These are phyloP conservation scores for Cavia porcellus DNA, from an alignment of 2,113 vertebrate genomes.

Conservation along the genomic window DNA sequence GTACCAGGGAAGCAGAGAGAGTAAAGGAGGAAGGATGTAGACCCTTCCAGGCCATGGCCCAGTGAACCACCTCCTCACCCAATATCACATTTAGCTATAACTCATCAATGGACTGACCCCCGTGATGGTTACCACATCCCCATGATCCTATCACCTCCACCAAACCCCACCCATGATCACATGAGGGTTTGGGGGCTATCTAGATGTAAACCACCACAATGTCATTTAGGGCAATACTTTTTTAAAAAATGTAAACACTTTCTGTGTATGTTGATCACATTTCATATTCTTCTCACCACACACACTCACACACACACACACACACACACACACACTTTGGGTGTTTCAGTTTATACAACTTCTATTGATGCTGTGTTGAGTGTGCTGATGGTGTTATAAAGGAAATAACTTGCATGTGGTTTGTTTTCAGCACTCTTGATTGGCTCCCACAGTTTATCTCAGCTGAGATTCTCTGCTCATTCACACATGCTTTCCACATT, in stretches of 20 bases:
- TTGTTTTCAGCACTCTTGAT: not conserved
- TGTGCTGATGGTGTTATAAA: not conserved
- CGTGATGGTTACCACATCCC: not conserved
- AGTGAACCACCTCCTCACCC: not conserved
- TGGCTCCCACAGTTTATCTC: not conserved
- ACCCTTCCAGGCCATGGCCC: not conserved
- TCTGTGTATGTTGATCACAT: not conserved
- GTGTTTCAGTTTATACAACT: not conserved
- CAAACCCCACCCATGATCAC: not conserved
- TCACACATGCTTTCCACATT: not conserved
- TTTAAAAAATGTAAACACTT: not conserved
- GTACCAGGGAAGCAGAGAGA: not conserved
- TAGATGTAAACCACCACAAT: not conserved
- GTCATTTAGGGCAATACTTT: not conserved
- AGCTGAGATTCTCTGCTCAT: not conserved
- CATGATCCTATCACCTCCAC: not conserved
- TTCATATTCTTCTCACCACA: not conserved
- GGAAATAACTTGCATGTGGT: not conserved
- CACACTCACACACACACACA: slow-evolving; percentile 27
- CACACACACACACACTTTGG: not conserved
- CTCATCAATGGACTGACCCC: not conserved
- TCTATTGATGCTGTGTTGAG: not conserved
- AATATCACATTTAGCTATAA: not conserved
- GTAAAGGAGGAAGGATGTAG: not conserved
- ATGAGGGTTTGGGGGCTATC: not conserved